phyloP scores from a whole-genome alignment of 2,888 invertebrate species.

The Schizotus pectinicornis region DNA sequence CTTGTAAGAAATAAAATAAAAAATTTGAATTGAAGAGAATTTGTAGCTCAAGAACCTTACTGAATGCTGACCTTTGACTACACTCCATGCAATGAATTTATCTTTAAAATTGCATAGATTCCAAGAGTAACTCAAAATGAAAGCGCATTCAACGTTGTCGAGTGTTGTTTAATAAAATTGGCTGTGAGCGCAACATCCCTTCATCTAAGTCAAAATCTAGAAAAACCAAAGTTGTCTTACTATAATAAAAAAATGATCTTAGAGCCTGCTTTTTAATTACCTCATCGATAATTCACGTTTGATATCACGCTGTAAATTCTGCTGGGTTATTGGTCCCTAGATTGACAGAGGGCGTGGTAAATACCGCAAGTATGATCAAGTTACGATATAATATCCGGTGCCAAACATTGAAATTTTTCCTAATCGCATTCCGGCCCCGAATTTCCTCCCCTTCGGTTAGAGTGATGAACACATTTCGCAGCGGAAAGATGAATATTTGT shows the following conservation, averaged over 20 bases:
- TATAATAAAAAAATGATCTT: too few relatives aligned
- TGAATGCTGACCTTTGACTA: conserved; percentile 33
- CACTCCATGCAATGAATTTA: conserved; percentile 27
- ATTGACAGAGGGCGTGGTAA: conserved; percentile 8
- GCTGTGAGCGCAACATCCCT: too few relatives aligned
- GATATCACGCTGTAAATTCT: not conserved
- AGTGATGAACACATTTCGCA: conserved; percentile 21
- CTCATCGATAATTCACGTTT: not conserved
- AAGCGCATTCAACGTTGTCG: too few relatives aligned
- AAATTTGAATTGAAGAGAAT: conserved; percentile 27
- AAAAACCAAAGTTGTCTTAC: too few relatives aligned
- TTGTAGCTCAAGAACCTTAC: conserved; percentile 30
- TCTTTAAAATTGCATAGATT: not conserved
- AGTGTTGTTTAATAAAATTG: too few relatives aligned
- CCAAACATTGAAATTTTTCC: conserved; percentile 57
- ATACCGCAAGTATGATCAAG: conserved; percentile 49
- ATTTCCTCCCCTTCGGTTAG: conserved; percentile 41
- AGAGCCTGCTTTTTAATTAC: too few relatives aligned
- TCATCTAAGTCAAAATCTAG: too few relatives aligned
- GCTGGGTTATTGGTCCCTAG: not conserved
- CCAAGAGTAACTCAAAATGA: too few relatives aligned
- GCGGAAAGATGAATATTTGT: conserved; percentile 27
- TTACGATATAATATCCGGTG: conserved; percentile 56
- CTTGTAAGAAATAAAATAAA: conserved; percentile 32
- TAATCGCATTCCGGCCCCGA: conserved; percentile 50